Conservation (phyloP, 2,888 invertebrate species). For the Bombylius discolor region DNA sequence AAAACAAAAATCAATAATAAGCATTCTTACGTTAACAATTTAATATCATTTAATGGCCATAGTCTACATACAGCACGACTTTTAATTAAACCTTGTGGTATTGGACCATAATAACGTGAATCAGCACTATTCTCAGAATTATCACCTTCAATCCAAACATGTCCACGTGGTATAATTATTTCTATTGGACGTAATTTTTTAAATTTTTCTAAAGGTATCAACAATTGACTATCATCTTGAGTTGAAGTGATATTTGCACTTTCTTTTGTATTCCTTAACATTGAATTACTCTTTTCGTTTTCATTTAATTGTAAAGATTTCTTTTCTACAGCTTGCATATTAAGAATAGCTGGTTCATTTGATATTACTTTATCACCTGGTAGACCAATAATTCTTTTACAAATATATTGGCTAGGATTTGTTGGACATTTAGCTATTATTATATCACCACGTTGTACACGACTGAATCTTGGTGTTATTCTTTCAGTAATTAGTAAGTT, state of each 20-base stretch:
- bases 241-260: neutral
- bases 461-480: slow-evolving; percentile 50
- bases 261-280: slow-evolving; percentile 25
- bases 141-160: slow-evolving; percentile 89
- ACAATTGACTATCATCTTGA: neutral
- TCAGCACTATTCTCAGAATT: slow-evolving; percentile 74
- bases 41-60: slow-evolving; percentile 49
- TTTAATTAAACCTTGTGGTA: slow-evolving; percentile 71
- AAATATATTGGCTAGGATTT: slow-evolving; percentile 68
- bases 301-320: neutral
- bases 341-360: neutral
- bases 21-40: slow-evolving; percentile 13
- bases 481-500: slow-evolving; percentile 76
- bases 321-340: neutral
- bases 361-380: slow-evolving; percentile 51
- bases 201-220: neutral
- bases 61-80: slow-evolving; percentile 71
- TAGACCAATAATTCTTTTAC: slow-evolving; percentile 67
- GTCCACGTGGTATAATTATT: slow-evolving; percentile 62
- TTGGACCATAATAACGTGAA: slow-evolving; percentile 75
- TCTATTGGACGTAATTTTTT: slow-evolving; percentile 12
- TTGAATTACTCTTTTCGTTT: slow-evolving; percentile 15
- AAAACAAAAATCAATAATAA: too few species aligned
- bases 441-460: slow-evolving; percentile 64
- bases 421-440: slow-evolving; percentile 70